Evolutionary conservation across 1,140 invertebrate species (phyloP), one percentile per base, ranked within the genome.

Genomic region (Heliothis virescens): DNA sequence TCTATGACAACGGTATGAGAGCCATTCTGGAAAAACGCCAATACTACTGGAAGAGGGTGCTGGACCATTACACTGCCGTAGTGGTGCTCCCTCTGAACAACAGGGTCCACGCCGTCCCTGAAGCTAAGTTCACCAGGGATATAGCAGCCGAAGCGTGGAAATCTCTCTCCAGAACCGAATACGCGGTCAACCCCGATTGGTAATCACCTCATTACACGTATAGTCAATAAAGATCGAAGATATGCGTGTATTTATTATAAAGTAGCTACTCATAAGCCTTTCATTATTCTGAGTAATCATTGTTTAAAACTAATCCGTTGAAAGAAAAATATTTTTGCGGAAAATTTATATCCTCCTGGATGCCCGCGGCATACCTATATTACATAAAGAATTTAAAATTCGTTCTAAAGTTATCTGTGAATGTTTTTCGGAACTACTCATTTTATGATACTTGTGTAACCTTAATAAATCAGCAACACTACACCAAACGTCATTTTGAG

Each of bases 111-210:
- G 83, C 86, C 1, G 87, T 88, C 0, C 86, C 89, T 0, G 85
- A 86, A 2, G 81, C 77, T 0, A 41, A 34, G 0, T 92, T 94
- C 72, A 92, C 91, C 0, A 87, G 90, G 53, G 79, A 90, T 71
- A 55, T 93, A 12, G 93, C 91, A 5, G 84, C 84, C n/a, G 87
- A 89, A 60, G 89, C 91, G 0, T 79, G 85, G 34, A 87, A 88
- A 16, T 86, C 88, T 2, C 67, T 93, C 4, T 83, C 85, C 1
- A 85, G 84, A 16, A 89, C 87, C 0, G 92, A 94, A 13, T 93
- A 91, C 81, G 85, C 86, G 1, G 83, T 94, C 7, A 89, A 94
- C 76, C 93, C 92, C 12, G 89, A 94, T 59, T 94, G 93, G 93
- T 94, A 84, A 84, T 69, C 48, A 26, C 5, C 65, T 69, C 50